Base-by-base conservation (phyloP, 2,797 vertebrate genomes). In the Microtus obscurus region DNA sequence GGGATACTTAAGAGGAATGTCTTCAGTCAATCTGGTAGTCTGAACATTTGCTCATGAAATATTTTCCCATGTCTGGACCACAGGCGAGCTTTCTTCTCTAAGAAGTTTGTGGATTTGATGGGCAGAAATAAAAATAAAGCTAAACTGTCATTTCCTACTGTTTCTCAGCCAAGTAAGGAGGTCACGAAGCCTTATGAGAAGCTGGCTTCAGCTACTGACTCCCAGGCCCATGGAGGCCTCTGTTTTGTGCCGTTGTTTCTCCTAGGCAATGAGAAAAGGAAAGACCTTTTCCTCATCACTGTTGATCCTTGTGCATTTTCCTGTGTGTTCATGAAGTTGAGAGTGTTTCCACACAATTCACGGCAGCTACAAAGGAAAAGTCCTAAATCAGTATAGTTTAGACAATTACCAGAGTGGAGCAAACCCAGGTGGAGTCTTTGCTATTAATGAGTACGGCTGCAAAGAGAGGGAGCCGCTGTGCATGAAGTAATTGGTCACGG, bases 121-220 rank as follows among this genome's bases (percentile, higher is more conserved):
- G 53, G 51, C 78, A 93, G 93, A 92, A 83, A 93, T 93, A 95
- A 95, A 93, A 91, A 27, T 83, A 78, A 92, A 67, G 37, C 82
- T 51, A 76, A 93, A 78, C 29, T 71, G 34, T 94, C 82, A 85
- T 92, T 95, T 94, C 71, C 79, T 95, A 40, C 63, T 79, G 37
- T 96, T 94, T 90, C 93, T 97, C 59, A 74, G n/a, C 53, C 12
- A 40, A 78, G 3, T 81, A 63, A 92, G 69, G 25, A 67, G 79
- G 11, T 48, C 61, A 71, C 45, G 40, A 85, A 86, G 11, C 5
- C 27, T 45, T 73, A 27, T 71, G 40, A 73, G 61, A 87, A 80
- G 65, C 21, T 78, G n/a, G 45, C 69, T 51, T 63, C 59, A 77
- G 11, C 79, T 95, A 56, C 25, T 80, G 91, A 76, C 51, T 43